phyloP scores from a whole-genome alignment of 37 sponge, comb jelly and placozoan genomes.

The Halichondria panicea region DNA sequence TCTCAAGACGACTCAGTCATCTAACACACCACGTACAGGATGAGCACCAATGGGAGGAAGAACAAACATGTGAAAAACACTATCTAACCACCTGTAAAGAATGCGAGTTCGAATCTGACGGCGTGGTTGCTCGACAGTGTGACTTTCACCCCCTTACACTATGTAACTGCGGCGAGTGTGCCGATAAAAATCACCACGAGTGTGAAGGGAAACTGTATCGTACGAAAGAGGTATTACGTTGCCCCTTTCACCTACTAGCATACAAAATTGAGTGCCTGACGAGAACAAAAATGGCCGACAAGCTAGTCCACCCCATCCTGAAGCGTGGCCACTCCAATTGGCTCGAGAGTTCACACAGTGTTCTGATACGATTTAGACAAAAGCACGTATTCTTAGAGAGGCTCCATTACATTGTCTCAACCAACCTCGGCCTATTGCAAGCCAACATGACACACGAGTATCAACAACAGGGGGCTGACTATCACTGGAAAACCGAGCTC shows the following conservation, averaged over 20 bases:
- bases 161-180: conserved; percentile 23
- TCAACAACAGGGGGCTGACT: neutral
- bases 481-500: conserved; percentile 31
- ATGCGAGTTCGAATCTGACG: neutral
- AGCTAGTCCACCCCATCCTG: conserved; percentile 27
- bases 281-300: neutral
- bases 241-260: conserved; percentile 6
- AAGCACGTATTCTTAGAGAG: neutral
- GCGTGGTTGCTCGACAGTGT: too few relatives aligned
- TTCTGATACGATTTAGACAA: conserved; percentile 14
- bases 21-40: conserved; percentile 10
- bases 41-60: conserved; percentile 17
- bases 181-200: neutral
- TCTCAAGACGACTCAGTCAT: neutral
- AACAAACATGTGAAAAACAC: neutral
- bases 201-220: conserved; percentile 28
- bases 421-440: conserved; percentile 32
- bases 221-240: neutral
- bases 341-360: conserved; percentile 28
- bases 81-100: neutral
- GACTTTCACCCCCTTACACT: neutral
- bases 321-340: conserved; percentile 14
- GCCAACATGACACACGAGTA: conserved; percentile 14
- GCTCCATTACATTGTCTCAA: conserved; percentile 19
- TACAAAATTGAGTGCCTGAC: conserved; percentile 18